These are phyloP conservation scores for Bombus superbus DNA, from an alignment of 1,140 invertebrate species.

Conservation along the genomic window DNA sequence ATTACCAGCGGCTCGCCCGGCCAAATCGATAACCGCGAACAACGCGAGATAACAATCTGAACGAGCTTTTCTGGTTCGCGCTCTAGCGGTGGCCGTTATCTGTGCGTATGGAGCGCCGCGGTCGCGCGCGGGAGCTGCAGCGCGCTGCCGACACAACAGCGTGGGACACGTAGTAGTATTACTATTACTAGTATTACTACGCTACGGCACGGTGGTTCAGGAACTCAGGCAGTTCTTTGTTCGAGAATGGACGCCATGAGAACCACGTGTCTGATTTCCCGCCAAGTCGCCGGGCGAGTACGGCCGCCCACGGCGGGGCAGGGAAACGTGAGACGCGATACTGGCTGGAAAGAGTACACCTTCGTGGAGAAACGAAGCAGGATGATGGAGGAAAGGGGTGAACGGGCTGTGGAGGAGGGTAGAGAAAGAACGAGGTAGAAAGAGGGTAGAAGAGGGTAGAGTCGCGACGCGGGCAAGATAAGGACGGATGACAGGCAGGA, in stretches of 20 bases:
- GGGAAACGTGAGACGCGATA: constrained; percentile 41
- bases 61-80: not conserved
- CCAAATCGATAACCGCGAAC: constrained; percentile 43
- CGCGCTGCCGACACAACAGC: not conserved
- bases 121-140: not conserved
- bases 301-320: constrained; percentile 35
- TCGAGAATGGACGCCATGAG: constrained; percentile 67
- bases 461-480: not conserved
- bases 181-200: constrained; percentile 41
- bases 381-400: constrained; percentile 11
- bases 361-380: not conserved
- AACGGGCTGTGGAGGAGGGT: not conserved
- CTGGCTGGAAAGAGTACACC: not conserved
- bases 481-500: not conserved
- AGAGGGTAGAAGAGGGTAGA: not conserved
- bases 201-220: constrained; percentile 1
- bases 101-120: constrained; percentile 2
- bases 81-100: constrained; percentile 34
- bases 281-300: constrained; percentile 56
- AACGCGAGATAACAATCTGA: constrained; percentile 3
- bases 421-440: not conserved
- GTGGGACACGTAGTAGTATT: constrained; percentile 59
- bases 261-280: constrained; percentile 72
- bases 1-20: constrained; percentile 10
- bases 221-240: constrained; percentile 58